These are phyloP conservation scores for Cetoscarus ocellatus DNA, from an alignment of 2,797 vertebrate species.

Conservation along the genomic window DNA sequence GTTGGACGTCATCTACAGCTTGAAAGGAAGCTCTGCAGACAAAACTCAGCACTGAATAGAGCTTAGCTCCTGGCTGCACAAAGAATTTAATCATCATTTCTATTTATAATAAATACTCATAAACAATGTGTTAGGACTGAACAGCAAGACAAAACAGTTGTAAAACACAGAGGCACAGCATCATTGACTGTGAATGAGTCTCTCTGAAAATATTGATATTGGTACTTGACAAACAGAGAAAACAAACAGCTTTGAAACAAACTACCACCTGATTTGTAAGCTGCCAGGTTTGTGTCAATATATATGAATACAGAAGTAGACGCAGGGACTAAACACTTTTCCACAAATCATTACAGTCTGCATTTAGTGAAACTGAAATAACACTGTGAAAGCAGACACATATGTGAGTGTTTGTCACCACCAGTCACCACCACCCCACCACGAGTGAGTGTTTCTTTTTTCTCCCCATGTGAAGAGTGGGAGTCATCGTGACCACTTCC, in stretches of 20 bases:
- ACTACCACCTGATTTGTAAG: neutral
- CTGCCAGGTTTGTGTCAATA: neutral
- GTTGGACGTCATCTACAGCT: neutral
- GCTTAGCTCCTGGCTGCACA: no score
- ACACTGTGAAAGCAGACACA: neutral
- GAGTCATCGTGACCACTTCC: constrained; percentile 63
- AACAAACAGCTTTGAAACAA: neutral
- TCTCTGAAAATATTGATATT: neutral
- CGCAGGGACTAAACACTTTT: neutral
- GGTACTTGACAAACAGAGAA: neutral
- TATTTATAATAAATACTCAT: neutral
- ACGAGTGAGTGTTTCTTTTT: neutral
- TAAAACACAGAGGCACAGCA: neutral
- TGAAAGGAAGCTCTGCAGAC: neutral
- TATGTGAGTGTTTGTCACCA: neutral
- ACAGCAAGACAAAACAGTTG: neutral
- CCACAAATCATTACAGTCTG: neutral
- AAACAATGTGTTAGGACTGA: neutral
- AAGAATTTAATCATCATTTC: no score
- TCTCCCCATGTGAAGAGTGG: neutral
- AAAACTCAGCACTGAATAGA: neutral
- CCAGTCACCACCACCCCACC: constrained; percentile 5
- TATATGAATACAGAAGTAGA: neutral
- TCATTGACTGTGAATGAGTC: neutral
- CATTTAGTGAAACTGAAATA: neutral